Conservation (phyloP, 2,888 invertebrate species). For the Trisateles emortualis region DNA sequence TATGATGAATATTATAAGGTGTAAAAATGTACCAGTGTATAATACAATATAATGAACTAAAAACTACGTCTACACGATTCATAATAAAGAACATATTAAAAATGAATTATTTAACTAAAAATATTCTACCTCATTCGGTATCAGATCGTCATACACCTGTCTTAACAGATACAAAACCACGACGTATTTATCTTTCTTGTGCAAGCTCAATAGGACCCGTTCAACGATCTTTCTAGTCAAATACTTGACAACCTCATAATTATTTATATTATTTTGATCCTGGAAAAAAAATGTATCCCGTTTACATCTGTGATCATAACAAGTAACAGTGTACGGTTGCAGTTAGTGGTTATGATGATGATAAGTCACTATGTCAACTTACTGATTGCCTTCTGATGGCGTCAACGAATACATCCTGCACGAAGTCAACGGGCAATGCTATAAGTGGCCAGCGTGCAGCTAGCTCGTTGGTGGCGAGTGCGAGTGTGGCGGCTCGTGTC, state of each 20-base stretch:
- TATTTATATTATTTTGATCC: slow-evolving; percentile 62
- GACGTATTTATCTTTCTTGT: slow-evolving; percentile 79
- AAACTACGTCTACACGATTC: too few species aligned
- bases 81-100: too few species aligned
- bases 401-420: slow-evolving; percentile 79
- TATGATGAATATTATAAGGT: too few species aligned
- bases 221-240: slow-evolving; percentile 72
- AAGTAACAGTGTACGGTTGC: too few species aligned
- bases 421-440: slow-evolving; percentile 78
- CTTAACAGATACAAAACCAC: slow-evolving; percentile 74
- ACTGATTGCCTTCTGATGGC: slow-evolving; percentile 65
- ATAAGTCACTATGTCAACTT: slow-evolving; percentile 16
- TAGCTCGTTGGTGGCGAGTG: slow-evolving; percentile 69
- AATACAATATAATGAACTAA: too few species aligned
- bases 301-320: too few species aligned
- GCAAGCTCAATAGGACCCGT: slow-evolving; percentile 72
- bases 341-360: background rate
- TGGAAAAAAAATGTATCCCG: slow-evolving; percentile 22
- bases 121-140: slow-evolving; percentile 75
- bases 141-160: slow-evolving; percentile 67
- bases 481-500: slow-evolving; percentile 65
- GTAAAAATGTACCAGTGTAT: too few species aligned
- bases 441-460: slow-evolving; percentile 76
- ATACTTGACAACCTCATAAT: slow-evolving; percentile 67
- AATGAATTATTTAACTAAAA: too few species aligned